Conservation (phyloP, 2,113 vertebrate species). For the Coregonus clupeaformis region DNA sequence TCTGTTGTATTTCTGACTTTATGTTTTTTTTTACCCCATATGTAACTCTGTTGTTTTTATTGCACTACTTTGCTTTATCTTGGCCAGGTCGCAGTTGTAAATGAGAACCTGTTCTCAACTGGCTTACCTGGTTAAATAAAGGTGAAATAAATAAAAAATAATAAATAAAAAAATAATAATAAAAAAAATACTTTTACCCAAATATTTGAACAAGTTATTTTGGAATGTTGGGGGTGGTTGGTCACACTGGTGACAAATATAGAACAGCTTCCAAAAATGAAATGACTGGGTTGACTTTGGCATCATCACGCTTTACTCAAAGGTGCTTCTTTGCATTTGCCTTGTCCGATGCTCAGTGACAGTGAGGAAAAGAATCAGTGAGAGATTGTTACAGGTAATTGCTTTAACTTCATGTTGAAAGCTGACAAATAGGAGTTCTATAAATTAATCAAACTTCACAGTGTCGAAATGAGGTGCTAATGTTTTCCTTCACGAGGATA, state of each 20-base stretch:
- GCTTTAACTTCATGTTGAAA: slow-evolving; percentile 44
- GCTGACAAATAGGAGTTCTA: slow-evolving; percentile 13
- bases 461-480: slow-evolving; percentile 1
- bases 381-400: slow-evolving; percentile 36
- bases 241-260: slow-evolving; percentile 44
- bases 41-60: no score
- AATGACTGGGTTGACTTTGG: slow-evolving; percentile 40
- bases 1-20: no score
- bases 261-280: slow-evolving; percentile 46
- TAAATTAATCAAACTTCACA: slow-evolving; percentile 25
- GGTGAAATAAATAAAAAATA: no score
- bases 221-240: slow-evolving; percentile 16
- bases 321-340: slow-evolving; percentile 20
- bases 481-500: not conserved
- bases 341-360: slow-evolving; percentile 19
- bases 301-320: slow-evolving; percentile 12
- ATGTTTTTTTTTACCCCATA: no score
- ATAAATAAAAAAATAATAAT: no score
- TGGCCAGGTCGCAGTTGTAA: no score
- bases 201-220: slow-evolving; percentile 50
- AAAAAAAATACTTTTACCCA: slow-evolving; percentile 30
- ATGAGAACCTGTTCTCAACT: no score
- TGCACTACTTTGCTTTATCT: no score
- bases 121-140: no score
- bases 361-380: slow-evolving; percentile 19